Conservation (phyloP, 2,888 invertebrate genomes). For the Agrochola lychnidis region DNA sequence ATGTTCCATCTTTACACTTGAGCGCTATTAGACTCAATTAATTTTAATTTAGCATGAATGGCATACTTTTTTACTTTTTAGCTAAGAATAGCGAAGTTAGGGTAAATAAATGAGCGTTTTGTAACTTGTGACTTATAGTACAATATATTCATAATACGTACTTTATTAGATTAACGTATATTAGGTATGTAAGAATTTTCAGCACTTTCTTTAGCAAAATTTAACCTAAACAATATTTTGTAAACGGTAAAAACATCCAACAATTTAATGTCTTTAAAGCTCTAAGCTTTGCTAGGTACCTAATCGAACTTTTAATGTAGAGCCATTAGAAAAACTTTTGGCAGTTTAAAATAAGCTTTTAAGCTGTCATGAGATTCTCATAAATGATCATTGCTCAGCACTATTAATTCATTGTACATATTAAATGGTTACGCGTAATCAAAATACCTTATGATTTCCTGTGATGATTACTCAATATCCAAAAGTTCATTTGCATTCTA, state of each 20-base stretch:
- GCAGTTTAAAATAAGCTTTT: neutral
- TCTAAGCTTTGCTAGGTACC: neutral
- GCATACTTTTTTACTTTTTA: conserved; percentile 14
- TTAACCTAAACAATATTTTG: neutral
- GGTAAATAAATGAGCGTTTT: neutral
- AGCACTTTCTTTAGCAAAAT: neutral
- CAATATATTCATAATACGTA: neutral
- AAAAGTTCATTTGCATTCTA: too few relatives aligned
- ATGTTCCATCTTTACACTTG: conserved; percentile 46
- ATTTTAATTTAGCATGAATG: conserved; percentile 26
- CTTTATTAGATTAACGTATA: neutral
- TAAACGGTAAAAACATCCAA: too few relatives aligned
- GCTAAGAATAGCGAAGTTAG: neutral
- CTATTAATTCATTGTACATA: neutral
- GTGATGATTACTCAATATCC: too few relatives aligned
- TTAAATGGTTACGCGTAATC: neutral
- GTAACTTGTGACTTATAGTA: neutral
- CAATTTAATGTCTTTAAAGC: neutral
- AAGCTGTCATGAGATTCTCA: conserved; percentile 7
- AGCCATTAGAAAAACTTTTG: conserved; percentile 18
- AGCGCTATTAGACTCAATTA: conserved; percentile 25
- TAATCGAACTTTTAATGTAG: neutral
- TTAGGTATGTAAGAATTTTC: neutral
- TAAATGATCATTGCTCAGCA: neutral
- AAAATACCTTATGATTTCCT: neutral